Evolutionary conservation across 2,113 vertebrate genomes (phyloP), one percentile per base, ranked within the genome.

Genomic region (Etheostoma spectabile): DNA sequence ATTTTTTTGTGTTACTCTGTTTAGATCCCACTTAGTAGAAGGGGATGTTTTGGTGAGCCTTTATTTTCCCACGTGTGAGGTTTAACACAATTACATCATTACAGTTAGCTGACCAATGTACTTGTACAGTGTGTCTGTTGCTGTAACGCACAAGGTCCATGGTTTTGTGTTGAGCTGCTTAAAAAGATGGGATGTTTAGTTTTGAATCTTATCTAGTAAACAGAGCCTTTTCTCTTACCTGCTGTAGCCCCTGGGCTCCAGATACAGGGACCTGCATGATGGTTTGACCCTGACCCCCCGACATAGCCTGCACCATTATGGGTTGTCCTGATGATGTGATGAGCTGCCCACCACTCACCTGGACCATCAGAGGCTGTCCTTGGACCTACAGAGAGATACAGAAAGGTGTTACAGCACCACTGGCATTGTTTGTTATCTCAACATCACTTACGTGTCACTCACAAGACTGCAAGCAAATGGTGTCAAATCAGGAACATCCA

Each of bases 241-340:
- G 98, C 86, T 99, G 98, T 45, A 99, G 95, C 24, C 98, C 97
- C 86, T 99, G 98, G 1, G 97, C 95, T 86, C 97, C 98, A 63
- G 98, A 99, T 53, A 99, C 96, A 0, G 98, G 98, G 21, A 99
- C 97, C 71, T 99, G 98, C 98, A 99, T 99, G 86, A 99, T 98
- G 68, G 98, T 99, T 91, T 99, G 98, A 67, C 98, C 97, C 93
- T 99, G 98, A 45, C 97, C 96, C 33, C 98, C 97, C 0, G 97
- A 97, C 94, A 99, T 98, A 57, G 98, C 98, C 93, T 99, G 98
- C 59, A 99, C 98, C 98, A 99, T 99, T 91, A 99, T 99, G 14
- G 98, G 98, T 84, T 99, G 98, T 13, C 98, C 98, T 3, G 98
- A 98, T 7, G 98, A 99, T 7, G 98, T 99, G 93, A 99, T 99